Evolutionary conservation across 2,113 vertebrate genomes (phyloP).

Genomic region (Bungarus multicinctus): DNA sequence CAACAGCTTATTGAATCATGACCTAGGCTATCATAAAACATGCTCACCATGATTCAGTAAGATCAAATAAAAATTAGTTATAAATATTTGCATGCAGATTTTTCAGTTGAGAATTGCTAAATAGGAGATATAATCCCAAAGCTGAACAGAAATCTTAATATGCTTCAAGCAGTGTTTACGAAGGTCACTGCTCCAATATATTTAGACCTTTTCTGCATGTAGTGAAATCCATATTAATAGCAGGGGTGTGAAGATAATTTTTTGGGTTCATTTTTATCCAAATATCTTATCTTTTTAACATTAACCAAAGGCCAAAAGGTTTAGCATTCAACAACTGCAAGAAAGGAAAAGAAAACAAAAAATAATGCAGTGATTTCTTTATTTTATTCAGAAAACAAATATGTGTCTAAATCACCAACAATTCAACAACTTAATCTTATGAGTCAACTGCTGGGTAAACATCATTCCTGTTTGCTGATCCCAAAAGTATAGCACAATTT

Average conservation of each 20-base stretch:
- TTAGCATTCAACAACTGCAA: not conserved
- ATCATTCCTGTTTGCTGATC: not conserved
- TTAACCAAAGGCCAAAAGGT: not conserved
- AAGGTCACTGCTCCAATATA: conserved; percentile 12
- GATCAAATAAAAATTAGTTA: conserved; percentile 6
- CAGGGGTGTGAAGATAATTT: not conserved
- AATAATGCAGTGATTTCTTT: not conserved
- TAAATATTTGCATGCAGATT: not conserved
- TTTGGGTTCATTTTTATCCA: not conserved
- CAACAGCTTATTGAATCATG: not conserved
- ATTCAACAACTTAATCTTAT: not conserved
- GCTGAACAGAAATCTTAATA: not conserved
- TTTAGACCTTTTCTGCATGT: conserved; percentile 7
- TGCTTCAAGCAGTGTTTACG: not conserved
- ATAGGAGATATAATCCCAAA: conserved; percentile 21
- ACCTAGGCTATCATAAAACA: not conserved
- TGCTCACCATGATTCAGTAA: not conserved
- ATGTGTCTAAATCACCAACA: not conserved
- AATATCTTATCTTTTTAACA: rapidly evolving
- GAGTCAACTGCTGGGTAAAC: not conserved
- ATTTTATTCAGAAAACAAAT: not conserved
- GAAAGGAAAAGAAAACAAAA: not conserved
- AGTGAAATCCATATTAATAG: conserved; percentile 8
- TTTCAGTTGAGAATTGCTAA: conserved; percentile 17
- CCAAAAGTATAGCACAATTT: not conserved